A percentile compares a stretch with the other conserved stretches of the same genome.
phyloP scores from a whole-genome alignment of 1,140 invertebrate species.

The Stegodyphus dumicola region DNA sequence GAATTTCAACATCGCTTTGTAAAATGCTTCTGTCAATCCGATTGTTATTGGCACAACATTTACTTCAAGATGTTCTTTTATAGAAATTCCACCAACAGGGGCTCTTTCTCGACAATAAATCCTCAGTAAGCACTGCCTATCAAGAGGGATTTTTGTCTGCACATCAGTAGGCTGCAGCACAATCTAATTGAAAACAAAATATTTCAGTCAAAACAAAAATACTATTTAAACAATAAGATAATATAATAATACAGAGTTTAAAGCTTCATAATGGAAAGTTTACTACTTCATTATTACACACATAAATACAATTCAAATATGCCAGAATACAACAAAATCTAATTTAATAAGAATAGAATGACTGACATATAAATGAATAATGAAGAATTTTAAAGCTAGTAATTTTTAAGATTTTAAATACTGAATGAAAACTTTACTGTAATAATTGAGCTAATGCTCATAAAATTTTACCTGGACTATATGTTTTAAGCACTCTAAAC shows the following conservation, averaged over 20 bases:
- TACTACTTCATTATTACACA: background rate
- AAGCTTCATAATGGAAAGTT: background rate
- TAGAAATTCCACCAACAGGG: slow-evolving; percentile 95
- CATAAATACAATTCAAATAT: too few relatives aligned
- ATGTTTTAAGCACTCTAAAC: too few relatives aligned
- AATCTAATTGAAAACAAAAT: slow-evolving; percentile 70
- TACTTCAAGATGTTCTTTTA: slow-evolving; percentile 98
- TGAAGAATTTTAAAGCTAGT: too few relatives aligned
- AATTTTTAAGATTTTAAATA: too few relatives aligned
- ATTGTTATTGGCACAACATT: slow-evolving; percentile 94
- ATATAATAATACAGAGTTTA: background rate
- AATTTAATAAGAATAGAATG: too few relatives aligned
- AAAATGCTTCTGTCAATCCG: slow-evolving; percentile 96
- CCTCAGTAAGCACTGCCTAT: slow-evolving; percentile 82
- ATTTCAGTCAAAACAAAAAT: too few relatives aligned
- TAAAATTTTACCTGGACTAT: too few relatives aligned
- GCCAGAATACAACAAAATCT: too few relatives aligned
- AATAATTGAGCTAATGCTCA: too few relatives aligned
- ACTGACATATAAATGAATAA: too few relatives aligned
- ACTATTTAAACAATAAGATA: too few relatives aligned
- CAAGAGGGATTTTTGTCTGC: slow-evolving; percentile 89
- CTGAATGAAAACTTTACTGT: too few relatives aligned
- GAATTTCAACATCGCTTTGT: slow-evolving; percentile 96
- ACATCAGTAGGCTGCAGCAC: slow-evolving; percentile 89
- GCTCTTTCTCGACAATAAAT: slow-evolving; percentile 91